Evolutionary conservation across 1,140 invertebrate species (phyloP).

Genomic region (Trypoxylus dichotomus): DNA sequence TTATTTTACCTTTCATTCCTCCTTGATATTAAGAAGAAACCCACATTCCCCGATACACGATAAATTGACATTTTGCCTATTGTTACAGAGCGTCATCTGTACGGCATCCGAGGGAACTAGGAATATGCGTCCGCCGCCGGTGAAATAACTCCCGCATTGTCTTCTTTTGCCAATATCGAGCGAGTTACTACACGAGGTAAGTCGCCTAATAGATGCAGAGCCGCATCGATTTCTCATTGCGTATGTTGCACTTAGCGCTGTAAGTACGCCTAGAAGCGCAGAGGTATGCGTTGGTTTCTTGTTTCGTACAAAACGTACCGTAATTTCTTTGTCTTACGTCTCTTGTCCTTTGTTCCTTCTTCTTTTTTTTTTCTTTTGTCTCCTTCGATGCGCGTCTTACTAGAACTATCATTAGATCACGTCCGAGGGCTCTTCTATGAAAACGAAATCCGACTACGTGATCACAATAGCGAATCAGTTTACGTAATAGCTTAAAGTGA

Average conservation of each 20-base stretch:
- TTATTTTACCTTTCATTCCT: too few species aligned
- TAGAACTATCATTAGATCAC: background rate
- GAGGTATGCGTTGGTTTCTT: background rate
- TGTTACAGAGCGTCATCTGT: background rate
- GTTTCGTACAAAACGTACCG: background rate
- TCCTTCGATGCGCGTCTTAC: background rate
- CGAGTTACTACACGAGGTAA: background rate
- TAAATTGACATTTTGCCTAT: background rate
- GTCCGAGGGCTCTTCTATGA: background rate
- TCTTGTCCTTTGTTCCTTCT: background rate
- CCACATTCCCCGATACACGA: too few species aligned
- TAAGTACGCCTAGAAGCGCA: background rate
- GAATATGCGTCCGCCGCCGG: background rate
- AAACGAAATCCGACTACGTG: background rate
- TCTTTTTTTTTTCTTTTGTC: background rate
- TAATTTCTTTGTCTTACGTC: background rate
- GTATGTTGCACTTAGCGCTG: background rate
- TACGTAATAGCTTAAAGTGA: background rate
- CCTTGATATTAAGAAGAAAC: too few species aligned
- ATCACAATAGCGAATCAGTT: background rate
- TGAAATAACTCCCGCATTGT: constrained; percentile 2
- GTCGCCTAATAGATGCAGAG: background rate
- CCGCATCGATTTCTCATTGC: background rate
- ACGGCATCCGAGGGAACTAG: background rate
- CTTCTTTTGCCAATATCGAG: background rate